Percentiles rank a stretch among this genome's conserved stretches.
phyloP scores from a whole-genome alignment of 2,888 invertebrate genomes.

The Apamea crenata region DNA sequence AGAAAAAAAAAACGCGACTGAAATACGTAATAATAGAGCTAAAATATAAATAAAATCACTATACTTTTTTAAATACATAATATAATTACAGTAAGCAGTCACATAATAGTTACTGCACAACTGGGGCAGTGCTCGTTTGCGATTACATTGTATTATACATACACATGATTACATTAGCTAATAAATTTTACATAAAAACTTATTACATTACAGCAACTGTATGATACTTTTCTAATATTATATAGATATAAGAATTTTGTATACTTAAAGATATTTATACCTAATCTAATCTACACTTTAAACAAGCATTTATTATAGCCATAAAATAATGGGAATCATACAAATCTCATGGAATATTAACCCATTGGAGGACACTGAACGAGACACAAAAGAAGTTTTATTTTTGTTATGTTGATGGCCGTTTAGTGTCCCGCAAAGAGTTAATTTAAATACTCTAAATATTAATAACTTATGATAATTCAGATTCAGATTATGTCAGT shows the following conservation, averaged over 20 bases:
- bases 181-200: conserved; percentile 32
- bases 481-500: conserved; percentile 90
- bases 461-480: conserved; percentile 44
- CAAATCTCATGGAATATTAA: conserved; percentile 56
- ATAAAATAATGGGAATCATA: conserved; percentile 30
- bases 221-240: conserved; percentile 17
- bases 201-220: conserved; percentile 26
- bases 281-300: conserved; percentile 46
- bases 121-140: conserved; percentile 44
- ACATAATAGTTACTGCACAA: conserved; percentile 31
- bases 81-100: conserved; percentile 52
- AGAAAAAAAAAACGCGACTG: background rate
- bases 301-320: conserved; percentile 44
- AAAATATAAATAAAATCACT: conserved; percentile 17
- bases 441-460: conserved; percentile 48
- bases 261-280: conserved; percentile 52
- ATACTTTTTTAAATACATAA: conserved; percentile 24
- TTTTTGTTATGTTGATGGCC: background rate
- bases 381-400: background rate
- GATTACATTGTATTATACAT: conserved; percentile 32
- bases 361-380: background rate
- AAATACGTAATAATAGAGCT: background rate
- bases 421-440: background rate
- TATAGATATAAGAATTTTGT: conserved; percentile 35
- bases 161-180: conserved; percentile 29